Conservation (phyloP, 2,797 vertebrate genomes). For the Balearica regulorum region DNA sequence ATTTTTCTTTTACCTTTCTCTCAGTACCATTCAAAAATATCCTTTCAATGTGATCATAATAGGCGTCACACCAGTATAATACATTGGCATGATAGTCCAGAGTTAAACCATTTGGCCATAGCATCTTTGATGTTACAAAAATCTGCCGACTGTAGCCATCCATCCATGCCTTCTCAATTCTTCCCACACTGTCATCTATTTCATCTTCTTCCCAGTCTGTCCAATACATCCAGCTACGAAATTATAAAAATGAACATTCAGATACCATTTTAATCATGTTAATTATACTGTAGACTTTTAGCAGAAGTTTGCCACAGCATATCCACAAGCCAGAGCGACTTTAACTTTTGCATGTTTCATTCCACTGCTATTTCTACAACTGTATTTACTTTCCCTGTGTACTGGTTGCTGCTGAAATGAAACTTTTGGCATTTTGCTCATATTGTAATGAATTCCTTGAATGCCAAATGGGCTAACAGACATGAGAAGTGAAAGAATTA, state of each 20-base stretch:
- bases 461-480: neutral
- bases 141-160: constrained; percentile 89
- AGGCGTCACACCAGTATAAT: constrained; percentile 98
- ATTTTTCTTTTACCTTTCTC: constrained; percentile 84
- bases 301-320: neutral
- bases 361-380: neutral
- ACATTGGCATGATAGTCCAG: constrained; percentile 85
- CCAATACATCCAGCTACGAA: constrained; percentile 97
- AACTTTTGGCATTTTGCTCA: neutral
- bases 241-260: constrained; percentile 29
- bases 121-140: constrained; percentile 97
- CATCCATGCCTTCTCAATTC: constrained; percentile 99
- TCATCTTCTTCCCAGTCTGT: constrained; percentile 99
- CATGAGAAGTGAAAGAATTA: neutral
- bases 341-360: neutral
- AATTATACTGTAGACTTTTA: neutral
- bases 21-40: constrained; percentile 94
- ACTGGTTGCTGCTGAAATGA: neutral
- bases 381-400: neutral
- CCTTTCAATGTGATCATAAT: constrained; percentile 97
- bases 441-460: neutral
- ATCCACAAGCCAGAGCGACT: neutral
- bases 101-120: constrained; percentile 97
- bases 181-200: constrained; percentile 94
- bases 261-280: neutral